Evolutionary conservation across 2,888 invertebrate genomes (phyloP).

Genomic region (Acholoe squamosa): DNA sequence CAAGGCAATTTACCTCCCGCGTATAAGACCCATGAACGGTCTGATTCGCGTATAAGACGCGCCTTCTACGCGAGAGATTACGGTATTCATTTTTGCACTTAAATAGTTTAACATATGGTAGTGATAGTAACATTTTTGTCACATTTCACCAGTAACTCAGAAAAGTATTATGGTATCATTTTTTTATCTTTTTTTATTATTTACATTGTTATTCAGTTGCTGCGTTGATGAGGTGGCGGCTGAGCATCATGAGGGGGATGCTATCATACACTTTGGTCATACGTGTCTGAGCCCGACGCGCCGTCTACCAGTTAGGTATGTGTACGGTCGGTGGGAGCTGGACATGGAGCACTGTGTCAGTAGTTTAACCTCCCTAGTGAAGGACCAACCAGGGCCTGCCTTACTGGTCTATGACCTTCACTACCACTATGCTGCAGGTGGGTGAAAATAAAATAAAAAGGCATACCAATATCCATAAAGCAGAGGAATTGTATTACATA

Average conservation of each 20-base stretch:
- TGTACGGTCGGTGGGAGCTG: slow-evolving; percentile 85
- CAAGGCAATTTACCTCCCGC: too few relatives aligned
- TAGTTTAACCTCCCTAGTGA: background rate
- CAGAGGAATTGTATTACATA: too few relatives aligned
- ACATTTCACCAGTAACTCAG: too few relatives aligned
- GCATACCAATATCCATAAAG: too few relatives aligned
- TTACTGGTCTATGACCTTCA: slow-evolving; percentile 83
- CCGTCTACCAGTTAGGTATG: slow-evolving; percentile 88
- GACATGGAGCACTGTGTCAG: slow-evolving; percentile 83
- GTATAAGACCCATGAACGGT: too few relatives aligned
- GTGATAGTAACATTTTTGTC: too few relatives aligned
- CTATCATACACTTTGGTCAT: slow-evolving; percentile 95
- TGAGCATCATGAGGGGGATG: slow-evolving; percentile 92
- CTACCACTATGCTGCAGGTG: slow-evolving; percentile 76
- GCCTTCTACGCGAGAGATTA: too few relatives aligned
- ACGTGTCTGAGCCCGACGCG: slow-evolving; percentile 90
- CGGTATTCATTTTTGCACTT: too few relatives aligned
- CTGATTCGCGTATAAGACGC: too few relatives aligned
- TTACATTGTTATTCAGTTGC: slow-evolving; percentile 86
- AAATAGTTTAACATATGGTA: too few relatives aligned
- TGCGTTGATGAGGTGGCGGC: slow-evolving; percentile 95
- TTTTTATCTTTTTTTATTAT: background rate
- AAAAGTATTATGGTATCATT: too few relatives aligned
- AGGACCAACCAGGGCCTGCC: slow-evolving; percentile 71
- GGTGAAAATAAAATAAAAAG: background rate